These are phyloP conservation scores for Delia radicum DNA, from an alignment of 1,140 invertebrate species.

Conservation along the genomic window DNA sequence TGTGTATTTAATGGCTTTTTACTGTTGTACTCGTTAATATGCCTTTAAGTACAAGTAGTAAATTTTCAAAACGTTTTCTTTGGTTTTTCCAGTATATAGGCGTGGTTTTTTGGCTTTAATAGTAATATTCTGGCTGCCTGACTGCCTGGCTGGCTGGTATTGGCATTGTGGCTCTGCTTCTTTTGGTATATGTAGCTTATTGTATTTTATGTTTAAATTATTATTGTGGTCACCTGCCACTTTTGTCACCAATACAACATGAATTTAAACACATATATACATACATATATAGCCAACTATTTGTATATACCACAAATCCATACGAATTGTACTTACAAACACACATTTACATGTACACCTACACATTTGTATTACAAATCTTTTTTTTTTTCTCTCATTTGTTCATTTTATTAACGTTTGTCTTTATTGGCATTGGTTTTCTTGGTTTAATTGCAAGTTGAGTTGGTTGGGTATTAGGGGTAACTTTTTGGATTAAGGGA, in stretches of 20 bases:
- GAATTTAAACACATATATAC: neutral
- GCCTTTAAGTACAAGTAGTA: neutral
- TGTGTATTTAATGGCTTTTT: neutral
- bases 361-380: neutral
- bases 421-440: neutral
- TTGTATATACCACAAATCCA: too few relatives aligned
- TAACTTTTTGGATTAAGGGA: too few relatives aligned
- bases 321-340: too few relatives aligned
- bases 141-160: neutral
- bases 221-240: conserved; percentile 1
- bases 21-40: neutral
- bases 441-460: neutral
- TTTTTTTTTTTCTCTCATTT: neutral
- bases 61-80: neutral
- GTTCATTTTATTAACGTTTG: neutral
- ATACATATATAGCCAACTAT: neutral
- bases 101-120: neutral
- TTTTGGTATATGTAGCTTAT: neutral
- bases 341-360: too few relatives aligned
- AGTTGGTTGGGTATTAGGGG: too few relatives aligned
- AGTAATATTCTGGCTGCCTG: neutral
- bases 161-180: too few relatives aligned
- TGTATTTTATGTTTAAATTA: neutral
- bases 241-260: neutral
- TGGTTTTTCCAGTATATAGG: neutral